Evolutionary conservation across 2,797 vertebrate genomes (phyloP), one percentile per base, ranked within the genome.

Genomic region (Harpagifer antarcticus): DNA sequence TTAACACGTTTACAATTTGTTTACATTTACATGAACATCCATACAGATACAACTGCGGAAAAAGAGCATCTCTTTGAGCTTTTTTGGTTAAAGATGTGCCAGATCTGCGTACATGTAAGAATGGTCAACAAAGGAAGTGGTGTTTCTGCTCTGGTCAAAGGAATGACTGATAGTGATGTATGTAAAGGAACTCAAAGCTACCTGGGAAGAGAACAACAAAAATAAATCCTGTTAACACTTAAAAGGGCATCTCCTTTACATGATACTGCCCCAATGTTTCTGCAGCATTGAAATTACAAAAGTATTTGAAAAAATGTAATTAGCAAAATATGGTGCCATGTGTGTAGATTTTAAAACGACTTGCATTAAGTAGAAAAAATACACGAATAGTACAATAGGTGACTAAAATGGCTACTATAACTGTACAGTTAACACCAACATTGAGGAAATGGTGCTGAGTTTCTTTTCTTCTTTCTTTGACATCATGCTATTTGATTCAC

Each of bases 271-370:
- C 58, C 40, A 50, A 43, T 54, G 62, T 47, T 31, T n/a, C 52
- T 43, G 16, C 47, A 60, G 65, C 40, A 37, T 68, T 83, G 55
- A 6, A 76, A 48, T 66, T 57, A 62, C 16, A 77, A 48, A 74
- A 60, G 33, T 58, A 55, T 23, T 40, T 27, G 50, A 37, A 37
- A 9, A 37, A 37, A 33, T 68, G 56, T 57, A 4, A 63, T 75
- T 79, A 76, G 54, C 54, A 68, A 37, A 66, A 74, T 54, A 54
- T 71, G 54, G 84, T 89, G 79, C 77, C 76, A 74, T 73, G 31
- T 79, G 42, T 82, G 49, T 86, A 71, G 76, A 71, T 74, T 61
- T 48, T 72, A 49, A 54, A 82, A 67, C 43, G 2, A 75, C 19
- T 16, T 69, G 68, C 68, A 55, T 69, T 65, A 57, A 31, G 52